Percentiles rank a stretch among this genome's conserved stretches.
Evolutionary conservation across 1,140 invertebrate species (phyloP).

Genomic region (Eulimnadia texana): DNA sequence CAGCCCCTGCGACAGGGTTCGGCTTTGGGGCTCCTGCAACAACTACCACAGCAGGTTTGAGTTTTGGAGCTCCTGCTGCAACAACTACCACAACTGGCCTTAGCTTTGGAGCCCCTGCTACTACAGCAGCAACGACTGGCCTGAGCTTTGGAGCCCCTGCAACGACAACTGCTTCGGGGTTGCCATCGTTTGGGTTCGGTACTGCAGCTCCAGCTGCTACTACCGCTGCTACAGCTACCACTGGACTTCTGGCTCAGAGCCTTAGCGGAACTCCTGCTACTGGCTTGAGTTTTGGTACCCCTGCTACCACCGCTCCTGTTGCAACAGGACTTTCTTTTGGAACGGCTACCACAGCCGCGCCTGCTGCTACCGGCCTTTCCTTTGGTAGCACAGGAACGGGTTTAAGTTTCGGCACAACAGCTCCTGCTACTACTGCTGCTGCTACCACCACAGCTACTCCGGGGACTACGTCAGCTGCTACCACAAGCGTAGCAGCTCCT

Average conservation of each 20-base stretch:
- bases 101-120: conserved; percentile 17
- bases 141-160: neutral
- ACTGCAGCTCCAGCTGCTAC: neutral
- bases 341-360: conserved; percentile 19
- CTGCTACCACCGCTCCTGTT: neutral
- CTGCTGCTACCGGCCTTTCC: conserved; percentile 18
- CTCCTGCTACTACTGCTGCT: conserved; percentile 28
- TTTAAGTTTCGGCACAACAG: too few species aligned
- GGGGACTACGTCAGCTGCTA: conserved; percentile 25
- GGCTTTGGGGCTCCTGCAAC: conserved; percentile 11
- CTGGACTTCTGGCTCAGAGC: neutral
- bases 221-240: neutral
- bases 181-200: conserved; percentile 4
- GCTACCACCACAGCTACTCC: conserved; percentile 17
- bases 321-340: neutral
- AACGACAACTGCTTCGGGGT: conserved; percentile 8
- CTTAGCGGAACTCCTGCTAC: neutral
- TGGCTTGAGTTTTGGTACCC: neutral
- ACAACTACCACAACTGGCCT: conserved; percentile 13
- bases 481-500: neutral
- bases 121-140: conserved; percentile 13
- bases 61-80: conserved; percentile 11
- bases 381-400: conserved; percentile 21
- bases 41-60: conserved; percentile 1
- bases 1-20: neutral